Base-by-base conservation (phyloP, 2,888 invertebrate species). In the Drosophila stalkeri region DNA sequence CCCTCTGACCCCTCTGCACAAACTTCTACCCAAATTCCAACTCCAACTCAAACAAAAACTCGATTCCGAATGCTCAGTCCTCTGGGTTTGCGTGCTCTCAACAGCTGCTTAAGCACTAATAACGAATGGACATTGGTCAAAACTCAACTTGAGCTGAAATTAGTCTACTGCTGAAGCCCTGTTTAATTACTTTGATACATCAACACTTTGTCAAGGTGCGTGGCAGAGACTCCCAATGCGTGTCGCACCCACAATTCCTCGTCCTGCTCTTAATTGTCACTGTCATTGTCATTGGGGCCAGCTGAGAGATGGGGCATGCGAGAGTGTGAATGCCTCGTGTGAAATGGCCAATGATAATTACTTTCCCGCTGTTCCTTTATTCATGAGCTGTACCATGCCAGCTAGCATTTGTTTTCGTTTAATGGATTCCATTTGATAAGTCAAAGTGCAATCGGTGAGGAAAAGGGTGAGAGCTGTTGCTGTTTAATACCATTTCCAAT, bases 51-150 rank as follows among this genome's bases (percentile, higher is more conserved):
- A 57, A 31, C 16, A 18, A n/a, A n/a, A 14, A 23, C 37, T 37
- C 16, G 20, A 2, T 2, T 5, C 7, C 1, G n/a, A 27, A 4
- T 55, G 23, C 12, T 3, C 64, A 47, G 39, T n/a, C 54, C 37
- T 23, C 33, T 5, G 55, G 55, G 56, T 20, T 49, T 59, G 62
- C 60, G 52, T 72, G 81, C 79, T 77, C 81, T 91, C 90, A 88
- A 75, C 91, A 85, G 81, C 85, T 85, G 88, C 83, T 90, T 89
- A 86, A 81, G 78, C 77, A 77, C 73, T 72, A 80, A 84, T 90
- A 90, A 92, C 91, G 91, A 91, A 92, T 92, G 91, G 91, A 87
- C 90, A 87, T 82, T 91, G 92, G 91, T 91, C 92, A 92, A 86
- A 89, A 82, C 80, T 84, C 78, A 81, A 83, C 75, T 73, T 65